Base-by-base conservation (phyloP, 2,113 vertebrate species). In the Sphyrna mokarran region DNA sequence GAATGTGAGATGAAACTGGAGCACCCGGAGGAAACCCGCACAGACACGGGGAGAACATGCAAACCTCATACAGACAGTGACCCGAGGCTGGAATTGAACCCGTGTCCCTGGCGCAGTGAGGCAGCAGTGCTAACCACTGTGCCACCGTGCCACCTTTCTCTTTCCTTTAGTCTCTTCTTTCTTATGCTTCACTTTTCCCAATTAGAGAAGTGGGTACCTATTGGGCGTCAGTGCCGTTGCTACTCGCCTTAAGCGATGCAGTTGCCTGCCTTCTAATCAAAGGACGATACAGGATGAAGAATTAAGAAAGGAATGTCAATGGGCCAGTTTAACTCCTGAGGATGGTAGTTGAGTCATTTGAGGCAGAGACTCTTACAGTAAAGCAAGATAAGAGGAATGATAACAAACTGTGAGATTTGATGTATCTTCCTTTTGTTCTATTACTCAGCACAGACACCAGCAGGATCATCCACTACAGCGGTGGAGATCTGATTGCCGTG, bases 381-480 rank as follows among this genome's bases (percentile, higher is more conserved):
- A 37, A 93, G 37, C 16, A 66, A 89, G 26, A 40, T 40, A 80
- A 33, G 48, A 89, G 86, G 29, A 91, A 91, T 63, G 13, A 91
- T 29, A 14, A n/a, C 87, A 91, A 61, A 20, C 1, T 43, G 22
- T 83, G n/a, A 83, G 18, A 26, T 26, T 11, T 37, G 61, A 61
- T 54, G 80, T 87, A 70, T 54, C 26, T 14, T 33, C 54, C 11
- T 16, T 85, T n/a, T 37, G 18, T 93, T 37, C 63, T 14, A n/a
- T 91, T 63, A 14, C 0, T 26, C 97, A 99, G 99, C 22, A 83
- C 96, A 48, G 98, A 99, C 96, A 94, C 37, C 2, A 96, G 96
- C 16, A 98, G 98, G 95, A 96, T 98, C 94, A 96, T 98, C n/a
- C 98, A 99, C 96, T 99, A 98, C 96, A 95, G 93, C 0, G 98